Conservation (phyloP, 2,888 invertebrate species). For the Eupithecia exiguata region DNA sequence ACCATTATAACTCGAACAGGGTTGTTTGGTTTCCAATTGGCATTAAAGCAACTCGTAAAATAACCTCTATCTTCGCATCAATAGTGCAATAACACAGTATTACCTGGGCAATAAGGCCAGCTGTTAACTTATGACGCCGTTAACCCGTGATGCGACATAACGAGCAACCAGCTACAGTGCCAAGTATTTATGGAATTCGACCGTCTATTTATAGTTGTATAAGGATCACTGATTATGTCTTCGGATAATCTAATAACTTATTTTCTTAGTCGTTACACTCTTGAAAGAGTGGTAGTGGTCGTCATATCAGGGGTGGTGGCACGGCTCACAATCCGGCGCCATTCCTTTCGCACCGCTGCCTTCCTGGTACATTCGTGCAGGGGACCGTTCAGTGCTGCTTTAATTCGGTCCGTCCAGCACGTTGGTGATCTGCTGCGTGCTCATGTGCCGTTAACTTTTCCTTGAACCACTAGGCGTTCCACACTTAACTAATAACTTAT, state of each 20-base stretch:
- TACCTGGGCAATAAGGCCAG: conserved; percentile 59
- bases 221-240: conserved; percentile 9
- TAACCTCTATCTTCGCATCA: conserved; percentile 31
- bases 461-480: too few species aligned
- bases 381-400: too few species aligned
- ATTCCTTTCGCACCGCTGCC: too few species aligned
- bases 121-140: conserved; percentile 64
- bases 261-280: too few species aligned
- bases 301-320: too few species aligned
- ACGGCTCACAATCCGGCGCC: too few species aligned
- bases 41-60: conserved; percentile 21
- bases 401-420: too few species aligned
- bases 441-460: too few species aligned
- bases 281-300: too few species aligned
- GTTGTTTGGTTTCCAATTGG: not conserved
- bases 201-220: conserved; percentile 24
- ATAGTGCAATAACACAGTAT: conserved; percentile 60
- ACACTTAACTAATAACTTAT: too few species aligned
- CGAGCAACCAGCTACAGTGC: conserved; percentile 55
- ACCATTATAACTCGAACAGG: not conserved
- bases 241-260: not conserved
- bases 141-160: conserved; percentile 57
- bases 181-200: conserved; percentile 44
- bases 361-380: too few species aligned
- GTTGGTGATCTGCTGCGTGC: too few species aligned